These are phyloP conservation scores for Drosophila robusta DNA, from an alignment of 2,888 invertebrate species.

Conservation along the genomic window DNA sequence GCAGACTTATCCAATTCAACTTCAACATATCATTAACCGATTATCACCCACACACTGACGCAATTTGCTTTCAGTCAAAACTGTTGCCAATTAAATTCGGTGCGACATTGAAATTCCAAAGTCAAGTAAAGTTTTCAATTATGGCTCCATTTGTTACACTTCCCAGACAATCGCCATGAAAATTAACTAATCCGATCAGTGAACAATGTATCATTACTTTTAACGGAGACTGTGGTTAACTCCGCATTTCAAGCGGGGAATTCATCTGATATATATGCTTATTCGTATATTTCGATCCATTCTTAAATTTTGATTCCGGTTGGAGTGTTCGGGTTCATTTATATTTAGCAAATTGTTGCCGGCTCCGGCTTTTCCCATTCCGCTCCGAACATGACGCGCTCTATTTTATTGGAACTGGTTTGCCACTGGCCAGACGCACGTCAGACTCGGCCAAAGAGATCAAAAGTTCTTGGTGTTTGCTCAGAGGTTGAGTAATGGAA, in stretches of 20 bases:
- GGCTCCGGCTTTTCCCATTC: slow-evolving; percentile 57
- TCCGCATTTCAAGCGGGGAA: slow-evolving; percentile 31
- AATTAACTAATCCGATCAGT: slow-evolving; percentile 67
- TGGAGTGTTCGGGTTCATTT: slow-evolving; percentile 17
- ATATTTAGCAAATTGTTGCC: slow-evolving; percentile 40
- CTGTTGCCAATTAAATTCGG: slow-evolving; percentile 59
- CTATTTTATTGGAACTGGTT: slow-evolving; percentile 55
- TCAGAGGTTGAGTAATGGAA: slow-evolving; percentile 42
- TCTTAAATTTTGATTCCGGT: slow-evolving; percentile 56
- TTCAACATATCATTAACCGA: slow-evolving; percentile 52
- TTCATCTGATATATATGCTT: slow-evolving; percentile 1
- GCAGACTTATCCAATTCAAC: background rate
- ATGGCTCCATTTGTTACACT: slow-evolving; percentile 64
- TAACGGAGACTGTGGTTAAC: slow-evolving; percentile 12
- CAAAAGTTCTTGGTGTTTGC: slow-evolving; percentile 46
- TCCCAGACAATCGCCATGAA: slow-evolving; percentile 37
- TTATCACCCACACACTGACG: slow-evolving; percentile 43
- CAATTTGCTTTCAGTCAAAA: slow-evolving; percentile 27
- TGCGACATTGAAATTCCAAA: slow-evolving; percentile 78
- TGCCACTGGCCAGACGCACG: slow-evolving; percentile 59
- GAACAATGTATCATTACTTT: slow-evolving; percentile 43
- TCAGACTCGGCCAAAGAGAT: slow-evolving; percentile 60
- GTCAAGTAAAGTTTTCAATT: slow-evolving; percentile 61
- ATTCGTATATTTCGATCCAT: slow-evolving; percentile 4
- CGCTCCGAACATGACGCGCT: slow-evolving; percentile 47